These are phyloP conservation scores for Sminthurinus aureus DNA, from an alignment of 2,888 invertebrate genomes.

Conservation along the genomic window DNA sequence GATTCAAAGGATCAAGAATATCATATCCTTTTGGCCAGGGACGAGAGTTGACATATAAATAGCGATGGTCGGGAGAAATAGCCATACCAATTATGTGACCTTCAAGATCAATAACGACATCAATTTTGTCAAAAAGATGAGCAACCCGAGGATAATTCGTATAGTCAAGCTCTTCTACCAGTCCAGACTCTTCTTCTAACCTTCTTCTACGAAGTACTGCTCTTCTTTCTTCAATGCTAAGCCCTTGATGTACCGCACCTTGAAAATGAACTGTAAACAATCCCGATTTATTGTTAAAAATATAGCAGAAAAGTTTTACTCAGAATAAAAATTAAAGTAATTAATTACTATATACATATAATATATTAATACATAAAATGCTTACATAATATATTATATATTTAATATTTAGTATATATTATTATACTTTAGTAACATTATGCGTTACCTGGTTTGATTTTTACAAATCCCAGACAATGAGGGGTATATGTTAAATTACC, in stretches of 20 bases:
- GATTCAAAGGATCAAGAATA: slow-evolving; percentile 78
- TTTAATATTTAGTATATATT: too few relatives aligned
- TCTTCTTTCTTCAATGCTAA: slow-evolving; percentile 72
- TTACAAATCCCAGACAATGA: slow-evolving; percentile 80
- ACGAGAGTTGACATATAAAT: slow-evolving; percentile 81
- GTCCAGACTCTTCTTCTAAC: slow-evolving; percentile 18
- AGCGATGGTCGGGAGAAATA: slow-evolving; percentile 72
- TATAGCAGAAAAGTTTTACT: too few relatives aligned
- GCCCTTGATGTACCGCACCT: slow-evolving; percentile 72
- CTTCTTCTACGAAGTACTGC: slow-evolving; percentile 61
- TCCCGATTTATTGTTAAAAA: too few relatives aligned
- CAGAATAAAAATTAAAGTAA: too few relatives aligned
- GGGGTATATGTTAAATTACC: slow-evolving; percentile 84
- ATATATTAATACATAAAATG: too few relatives aligned
- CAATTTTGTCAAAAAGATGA: slow-evolving; percentile 65
- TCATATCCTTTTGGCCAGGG: slow-evolving; percentile 79
- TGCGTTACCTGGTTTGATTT: slow-evolving; percentile 72
- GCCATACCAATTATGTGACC: slow-evolving; percentile 83
- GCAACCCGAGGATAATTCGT: slow-evolving; percentile 48
- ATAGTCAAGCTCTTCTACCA: slow-evolving; percentile 44
- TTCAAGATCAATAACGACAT: slow-evolving; percentile 79
- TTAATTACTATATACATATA: too few relatives aligned
- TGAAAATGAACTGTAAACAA: slow-evolving; percentile 1
- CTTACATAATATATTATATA: too few relatives aligned
- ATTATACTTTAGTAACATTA: too few relatives aligned